Evolutionary conservation across 2,113 vertebrate species (phyloP).

Genomic region (Melanerpes aurifrons): DNA sequence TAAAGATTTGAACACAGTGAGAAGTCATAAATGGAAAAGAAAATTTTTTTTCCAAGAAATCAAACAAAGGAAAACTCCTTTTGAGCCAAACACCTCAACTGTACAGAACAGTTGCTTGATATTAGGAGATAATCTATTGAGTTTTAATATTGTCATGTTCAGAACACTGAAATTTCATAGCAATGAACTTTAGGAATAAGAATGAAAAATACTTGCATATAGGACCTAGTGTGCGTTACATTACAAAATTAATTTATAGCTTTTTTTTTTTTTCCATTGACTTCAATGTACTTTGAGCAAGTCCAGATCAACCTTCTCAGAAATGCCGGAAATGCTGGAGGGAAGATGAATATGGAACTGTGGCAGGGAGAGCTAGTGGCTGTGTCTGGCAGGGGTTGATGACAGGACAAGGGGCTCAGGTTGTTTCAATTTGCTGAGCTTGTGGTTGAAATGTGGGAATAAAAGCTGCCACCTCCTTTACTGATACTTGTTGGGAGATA

Average conservation of each 20-base stretch:
- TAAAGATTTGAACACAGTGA: constrained; percentile 1
- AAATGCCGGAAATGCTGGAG: background rate
- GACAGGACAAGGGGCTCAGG: background rate
- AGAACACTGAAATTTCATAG: background rate
- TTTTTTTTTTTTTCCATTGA: background rate
- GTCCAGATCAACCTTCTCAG: background rate
- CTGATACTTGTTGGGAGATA: constrained; percentile 30
- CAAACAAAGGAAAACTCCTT: constrained; percentile 10
- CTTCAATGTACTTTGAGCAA: background rate
- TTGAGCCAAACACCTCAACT: background rate
- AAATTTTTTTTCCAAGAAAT: constrained; percentile 44
- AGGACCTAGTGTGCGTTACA: background rate
- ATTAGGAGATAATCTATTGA: background rate
- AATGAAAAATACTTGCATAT: background rate
- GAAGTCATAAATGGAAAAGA: constrained; percentile 27
- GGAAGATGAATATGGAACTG: background rate
- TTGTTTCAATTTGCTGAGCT: constrained; percentile 20
- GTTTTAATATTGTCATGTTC: background rate
- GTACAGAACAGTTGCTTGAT: background rate
- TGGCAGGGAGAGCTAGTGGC: background rate
- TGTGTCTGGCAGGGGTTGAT: background rate
- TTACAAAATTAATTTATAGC: background rate
- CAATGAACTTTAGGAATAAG: background rate
- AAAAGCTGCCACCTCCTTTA: background rate
- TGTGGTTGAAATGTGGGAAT: background rate